Conservation (phyloP, 2,113 vertebrate species). For the Atractosteus spatula region DNA sequence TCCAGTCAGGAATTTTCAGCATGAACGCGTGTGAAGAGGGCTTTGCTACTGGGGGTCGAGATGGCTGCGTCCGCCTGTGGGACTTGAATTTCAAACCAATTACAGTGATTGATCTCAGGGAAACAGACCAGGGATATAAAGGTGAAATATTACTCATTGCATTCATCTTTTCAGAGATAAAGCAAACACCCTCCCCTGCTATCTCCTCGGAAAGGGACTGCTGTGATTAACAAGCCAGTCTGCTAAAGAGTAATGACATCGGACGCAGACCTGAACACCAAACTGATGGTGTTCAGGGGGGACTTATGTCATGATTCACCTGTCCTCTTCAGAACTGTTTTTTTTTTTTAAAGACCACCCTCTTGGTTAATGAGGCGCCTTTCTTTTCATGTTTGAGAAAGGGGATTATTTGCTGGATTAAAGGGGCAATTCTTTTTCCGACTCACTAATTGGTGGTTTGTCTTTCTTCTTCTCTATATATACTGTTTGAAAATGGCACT, state of each 20-base stretch:
- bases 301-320: too few relatives aligned
- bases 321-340: too few relatives aligned
- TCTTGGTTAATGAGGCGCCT: too few relatives aligned
- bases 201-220: not conserved
- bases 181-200: not conserved
- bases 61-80: conserved; percentile 96
- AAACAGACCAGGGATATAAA: conserved; percentile 99
- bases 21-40: conserved; percentile 98
- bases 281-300: too few relatives aligned
- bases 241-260: too few relatives aligned
- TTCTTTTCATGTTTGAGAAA: too few relatives aligned
- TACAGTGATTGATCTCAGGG: conserved; percentile 99
- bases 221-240: too few relatives aligned
- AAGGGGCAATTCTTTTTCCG: too few relatives aligned
- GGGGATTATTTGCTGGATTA: too few relatives aligned
- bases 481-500: conserved; percentile 42
- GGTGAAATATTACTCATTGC: conserved; percentile 65
- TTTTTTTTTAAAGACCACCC: too few relatives aligned
- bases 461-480: conserved; percentile 31
- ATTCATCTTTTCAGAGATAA: not conserved
- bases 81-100: conserved; percentile 99
- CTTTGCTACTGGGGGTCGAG: conserved; percentile 94
- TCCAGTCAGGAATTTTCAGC: conserved; percentile 98
- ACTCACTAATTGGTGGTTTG: conserved; percentile 14
- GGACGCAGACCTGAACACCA: too few relatives aligned